These are phyloP conservation scores for Phengaris alcon DNA, from an alignment of 2,888 invertebrate species.

Conservation along the genomic window DNA sequence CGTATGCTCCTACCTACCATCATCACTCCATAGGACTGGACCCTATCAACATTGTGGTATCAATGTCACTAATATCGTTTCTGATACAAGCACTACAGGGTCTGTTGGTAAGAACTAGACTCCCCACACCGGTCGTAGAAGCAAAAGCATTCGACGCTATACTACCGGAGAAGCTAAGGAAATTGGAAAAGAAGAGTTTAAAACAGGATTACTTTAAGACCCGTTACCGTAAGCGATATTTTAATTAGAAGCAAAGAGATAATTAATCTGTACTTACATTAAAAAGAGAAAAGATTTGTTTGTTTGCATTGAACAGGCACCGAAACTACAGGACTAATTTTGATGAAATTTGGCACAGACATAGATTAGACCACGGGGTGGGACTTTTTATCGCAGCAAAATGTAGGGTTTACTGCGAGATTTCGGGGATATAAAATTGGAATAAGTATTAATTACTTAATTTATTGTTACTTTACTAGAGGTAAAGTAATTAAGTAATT, in stretches of 20 bases:
- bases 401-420: no score
- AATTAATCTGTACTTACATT: neutral
- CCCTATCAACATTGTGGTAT: conserved; percentile 72
- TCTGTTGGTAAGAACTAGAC: conserved; percentile 56
- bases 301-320: no score
- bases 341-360: no score
- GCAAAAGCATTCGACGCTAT: conserved; percentile 47
- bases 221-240: neutral
- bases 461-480: neutral
- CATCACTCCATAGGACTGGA: conserved; percentile 76
- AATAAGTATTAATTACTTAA: neutral
- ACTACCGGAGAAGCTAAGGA: conserved; percentile 37
- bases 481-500: neutral
- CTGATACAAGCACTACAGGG: conserved; percentile 71
- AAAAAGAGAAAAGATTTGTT: no score
- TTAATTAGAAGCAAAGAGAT: neutral
- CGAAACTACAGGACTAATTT: no score
- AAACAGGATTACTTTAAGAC: conserved; percentile 52
- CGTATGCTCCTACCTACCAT: conserved; percentile 59
- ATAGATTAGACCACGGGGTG: no score
- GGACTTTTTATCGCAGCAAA: no score
- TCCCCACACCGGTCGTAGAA: conserved; percentile 66
- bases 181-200: conserved; percentile 46
- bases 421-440: no score
- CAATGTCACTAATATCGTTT: conserved; percentile 69